phyloP scores from a whole-genome alignment of 2,113 vertebrate species.

The Uropsilus gracilis region DNA sequence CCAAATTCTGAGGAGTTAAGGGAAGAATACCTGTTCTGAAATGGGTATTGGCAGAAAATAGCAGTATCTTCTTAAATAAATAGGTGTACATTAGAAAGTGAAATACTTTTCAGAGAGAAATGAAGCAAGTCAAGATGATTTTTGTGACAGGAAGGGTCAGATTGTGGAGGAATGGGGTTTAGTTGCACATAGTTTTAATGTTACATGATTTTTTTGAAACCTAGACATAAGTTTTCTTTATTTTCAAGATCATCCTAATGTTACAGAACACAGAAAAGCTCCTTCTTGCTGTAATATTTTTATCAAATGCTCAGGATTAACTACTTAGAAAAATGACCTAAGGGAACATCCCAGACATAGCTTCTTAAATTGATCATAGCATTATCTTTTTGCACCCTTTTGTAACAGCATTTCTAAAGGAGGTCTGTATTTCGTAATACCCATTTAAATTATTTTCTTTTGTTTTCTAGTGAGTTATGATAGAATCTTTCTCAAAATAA shows the following conservation, averaged over 20 bases:
- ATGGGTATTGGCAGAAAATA: not conserved
- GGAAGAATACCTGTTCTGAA: not conserved
- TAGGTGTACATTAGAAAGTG: not conserved
- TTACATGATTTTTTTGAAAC: not conserved
- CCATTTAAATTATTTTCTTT: not conserved
- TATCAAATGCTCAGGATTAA: not conserved
- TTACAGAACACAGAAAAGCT: not conserved
- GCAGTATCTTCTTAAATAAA: not conserved
- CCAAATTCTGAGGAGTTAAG: not conserved
- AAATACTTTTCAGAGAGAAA: slow-evolving; percentile 11
- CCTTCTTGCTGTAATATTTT: not conserved
- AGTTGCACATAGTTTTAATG: not conserved
- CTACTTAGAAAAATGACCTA: not conserved
- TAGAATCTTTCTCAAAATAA: not conserved
- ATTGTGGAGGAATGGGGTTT: not conserved
- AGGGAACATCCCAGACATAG: not conserved
- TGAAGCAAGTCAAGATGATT: not conserved
- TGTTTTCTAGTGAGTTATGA: not conserved
- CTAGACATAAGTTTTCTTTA: not conserved
- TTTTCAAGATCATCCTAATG: not conserved
- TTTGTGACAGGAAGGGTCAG: not conserved
- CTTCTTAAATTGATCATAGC: not conserved
- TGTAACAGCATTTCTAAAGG: not conserved
- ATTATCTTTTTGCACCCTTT: not conserved
- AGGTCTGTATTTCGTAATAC: not conserved